These are phyloP conservation scores for Tachycineta bicolor DNA, from an alignment of 2,113 vertebrate genomes.

Conservation along the genomic window DNA sequence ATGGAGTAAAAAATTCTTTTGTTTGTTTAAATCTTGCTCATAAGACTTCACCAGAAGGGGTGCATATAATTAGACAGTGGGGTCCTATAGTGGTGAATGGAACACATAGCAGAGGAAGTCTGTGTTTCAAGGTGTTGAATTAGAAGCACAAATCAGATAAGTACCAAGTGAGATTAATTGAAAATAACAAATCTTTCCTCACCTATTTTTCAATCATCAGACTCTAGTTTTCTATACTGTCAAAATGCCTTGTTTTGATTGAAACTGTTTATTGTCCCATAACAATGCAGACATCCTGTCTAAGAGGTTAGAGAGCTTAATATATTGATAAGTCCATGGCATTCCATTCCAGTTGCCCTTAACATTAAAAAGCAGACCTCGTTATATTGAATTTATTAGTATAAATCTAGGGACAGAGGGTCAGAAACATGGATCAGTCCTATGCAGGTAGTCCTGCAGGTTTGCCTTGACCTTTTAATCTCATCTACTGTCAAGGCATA, in stretches of 20 bases:
- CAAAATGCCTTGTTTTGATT: not conserved
- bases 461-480: not conserved
- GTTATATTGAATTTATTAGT: not conserved
- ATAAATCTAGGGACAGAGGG: not conserved
- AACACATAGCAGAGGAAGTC: not conserved
- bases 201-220: not conserved
- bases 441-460: not conserved
- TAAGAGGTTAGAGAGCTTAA: not conserved
- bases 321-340: not conserved
- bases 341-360: not conserved
- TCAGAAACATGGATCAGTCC: not conserved
- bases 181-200: not conserved
- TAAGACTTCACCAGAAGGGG: not conserved
- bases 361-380: not conserved
- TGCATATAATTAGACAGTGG: not conserved
- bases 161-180: not conserved
- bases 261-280: not conserved
- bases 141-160: not conserved
- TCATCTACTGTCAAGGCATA: not conserved
- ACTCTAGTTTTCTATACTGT: not conserved
- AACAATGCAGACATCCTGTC: not conserved
- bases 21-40: constrained; percentile 24
- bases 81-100: not conserved
- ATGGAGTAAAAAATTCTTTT: constrained; percentile 29
- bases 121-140: not conserved